Conservation (phyloP, 2,888 invertebrate genomes). For the Cordylochernes scorpioides region DNA sequence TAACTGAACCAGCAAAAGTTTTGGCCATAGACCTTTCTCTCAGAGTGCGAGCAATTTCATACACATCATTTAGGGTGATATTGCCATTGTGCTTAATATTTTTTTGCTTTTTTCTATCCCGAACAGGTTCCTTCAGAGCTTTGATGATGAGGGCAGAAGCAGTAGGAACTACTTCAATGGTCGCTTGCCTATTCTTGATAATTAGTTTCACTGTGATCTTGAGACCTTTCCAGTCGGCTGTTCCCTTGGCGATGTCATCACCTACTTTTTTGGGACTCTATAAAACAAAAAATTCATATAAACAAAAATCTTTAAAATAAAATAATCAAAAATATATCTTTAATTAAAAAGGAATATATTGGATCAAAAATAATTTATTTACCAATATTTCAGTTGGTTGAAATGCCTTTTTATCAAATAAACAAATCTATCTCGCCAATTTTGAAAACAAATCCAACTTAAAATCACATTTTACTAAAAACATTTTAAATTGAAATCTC, state of each 20-base stretch:
- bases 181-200: constrained; percentile 90
- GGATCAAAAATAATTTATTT: no score
- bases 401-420: no score
- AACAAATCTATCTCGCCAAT: no score
- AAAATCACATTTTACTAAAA: no score
- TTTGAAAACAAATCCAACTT: no score
- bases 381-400: no score
- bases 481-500: no score
- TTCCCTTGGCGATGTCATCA: constrained; percentile 97
- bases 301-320: no score
- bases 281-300: no score
- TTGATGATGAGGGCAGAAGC: constrained; percentile 92
- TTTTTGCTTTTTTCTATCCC: constrained; percentile 75
- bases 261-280: constrained; percentile 98
- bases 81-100: constrained; percentile 80
- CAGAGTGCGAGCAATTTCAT: constrained; percentile 74
- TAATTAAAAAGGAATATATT: no score
- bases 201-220: constrained; percentile 93
- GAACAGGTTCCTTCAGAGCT: constrained; percentile 89
- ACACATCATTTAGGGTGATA: constrained; percentile 68
- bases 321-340: no score
- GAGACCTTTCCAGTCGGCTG: constrained; percentile 93
- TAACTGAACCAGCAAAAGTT: constrained; percentile 64
- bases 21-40: constrained; percentile 82
- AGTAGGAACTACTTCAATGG: constrained; percentile 86